Base-by-base conservation (phyloP, 1,140 invertebrate species). In the Procambarus clarkii region DNA sequence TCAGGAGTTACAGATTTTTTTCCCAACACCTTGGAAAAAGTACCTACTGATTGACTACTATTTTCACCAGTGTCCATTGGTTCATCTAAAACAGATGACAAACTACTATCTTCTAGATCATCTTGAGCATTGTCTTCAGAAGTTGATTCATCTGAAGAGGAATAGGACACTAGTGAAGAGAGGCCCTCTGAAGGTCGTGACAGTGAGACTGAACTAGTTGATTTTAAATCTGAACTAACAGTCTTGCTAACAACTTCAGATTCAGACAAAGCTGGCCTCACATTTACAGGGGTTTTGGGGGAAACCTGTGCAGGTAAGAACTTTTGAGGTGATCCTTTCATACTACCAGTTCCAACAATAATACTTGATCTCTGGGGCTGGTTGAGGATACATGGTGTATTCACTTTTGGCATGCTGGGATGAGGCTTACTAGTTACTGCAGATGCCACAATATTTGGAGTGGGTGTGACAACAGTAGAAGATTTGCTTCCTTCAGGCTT, bases 91-190 rank as follows among this genome's bases (percentile, higher is more conserved):
- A 11, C 24, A 54, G 79, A 34, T 44, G 79, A 58, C 21, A 58
- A 80, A 45, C 50, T 71, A 64, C 58, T 64, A 0, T 83, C 74
- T 34, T 83, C 69, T 60, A 54, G 80, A 9, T 84, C 80, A 84
- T 90, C 88, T 48, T 84, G 80, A 54, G n/a, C 34, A 90, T 90
- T 90, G 44, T 84, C 71, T 77, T 90, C 88, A 71, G 88, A 90
- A 8, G 69, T 64, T 34, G 34, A 34, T 34, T 34, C 34, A 34
- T 34, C 34, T 34, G 88, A 90, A 15, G 88, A 90, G 13, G 88
- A 90, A 78, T 90, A 90, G 46, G 88, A 90, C 24, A 90, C 88
- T 24, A 90, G 71, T 18, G 88, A 90, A 50, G 88, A 90, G 24
- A 90, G 80, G 0, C 88, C 88, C 81, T 90, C 88, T 64, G 85